phyloP scores from a whole-genome alignment of 2,113 vertebrate genomes.

The Rhea americana region DNA sequence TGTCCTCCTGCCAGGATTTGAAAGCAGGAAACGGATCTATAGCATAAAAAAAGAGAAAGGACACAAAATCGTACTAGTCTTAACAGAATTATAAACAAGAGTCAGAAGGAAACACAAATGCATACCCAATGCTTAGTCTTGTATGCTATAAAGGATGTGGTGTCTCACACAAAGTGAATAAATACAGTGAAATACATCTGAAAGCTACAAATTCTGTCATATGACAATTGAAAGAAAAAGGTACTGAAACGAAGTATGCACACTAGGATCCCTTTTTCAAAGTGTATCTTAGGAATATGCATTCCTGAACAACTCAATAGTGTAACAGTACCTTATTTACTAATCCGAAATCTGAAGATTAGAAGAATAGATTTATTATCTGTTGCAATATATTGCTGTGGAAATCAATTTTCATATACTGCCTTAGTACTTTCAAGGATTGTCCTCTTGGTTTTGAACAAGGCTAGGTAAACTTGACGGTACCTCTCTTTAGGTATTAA shows the following conservation, averaged over 20 bases:
- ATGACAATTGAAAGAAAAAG: slow-evolving; percentile 35
- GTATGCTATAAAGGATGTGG: slow-evolving; percentile 52
- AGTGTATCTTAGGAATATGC: slow-evolving; percentile 47
- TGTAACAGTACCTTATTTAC: neutral
- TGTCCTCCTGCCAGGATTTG: slow-evolving; percentile 96
- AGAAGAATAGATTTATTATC: neutral
- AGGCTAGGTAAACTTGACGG: neutral
- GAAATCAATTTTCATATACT: neutral
- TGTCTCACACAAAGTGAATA: slow-evolving; percentile 61
- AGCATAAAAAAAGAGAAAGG: slow-evolving; percentile 27
- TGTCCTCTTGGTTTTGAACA: slow-evolving; percentile 10
- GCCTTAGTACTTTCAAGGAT: neutral
- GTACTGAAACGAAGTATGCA: slow-evolving; percentile 56
- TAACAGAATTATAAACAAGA: neutral
- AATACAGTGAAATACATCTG: slow-evolving; percentile 55
- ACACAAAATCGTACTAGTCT: slow-evolving; percentile 61
- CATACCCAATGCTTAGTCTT: slow-evolving; percentile 42
- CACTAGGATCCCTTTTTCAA: slow-evolving; percentile 69
- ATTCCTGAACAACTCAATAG: slow-evolving; percentile 12
- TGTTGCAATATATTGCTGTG: neutral
- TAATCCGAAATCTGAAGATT: neutral
- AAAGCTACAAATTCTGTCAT: slow-evolving; percentile 65
- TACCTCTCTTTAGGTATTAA: neutral
- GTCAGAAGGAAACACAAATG: slow-evolving; percentile 31
- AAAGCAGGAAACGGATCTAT: slow-evolving; percentile 93